Evolutionary conservation across 2,888 invertebrate genomes (phyloP).

Genomic region (Spodoptera littoralis): DNA sequence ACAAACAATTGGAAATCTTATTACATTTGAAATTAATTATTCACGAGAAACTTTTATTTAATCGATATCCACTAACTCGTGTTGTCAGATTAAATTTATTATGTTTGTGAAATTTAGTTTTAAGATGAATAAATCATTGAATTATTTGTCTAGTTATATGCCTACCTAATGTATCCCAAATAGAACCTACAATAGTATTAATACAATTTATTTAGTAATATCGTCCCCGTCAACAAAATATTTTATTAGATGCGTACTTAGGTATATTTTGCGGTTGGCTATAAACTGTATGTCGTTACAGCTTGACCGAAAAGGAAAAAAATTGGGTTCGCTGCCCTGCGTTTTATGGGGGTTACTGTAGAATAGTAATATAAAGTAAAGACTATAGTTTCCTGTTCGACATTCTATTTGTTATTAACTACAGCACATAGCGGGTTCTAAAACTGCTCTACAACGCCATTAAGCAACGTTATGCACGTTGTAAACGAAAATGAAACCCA

Average conservation of each 20-base stretch:
- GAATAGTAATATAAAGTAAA: constrained; percentile 38
- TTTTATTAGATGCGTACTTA: constrained; percentile 52
- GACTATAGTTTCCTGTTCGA: constrained; percentile 35
- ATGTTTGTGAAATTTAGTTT: constrained; percentile 4
- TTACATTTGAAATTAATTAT: background rate
- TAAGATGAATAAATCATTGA: constrained; percentile 2
- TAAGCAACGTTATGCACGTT: constrained; percentile 24
- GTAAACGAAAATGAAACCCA: constrained; percentile 41
- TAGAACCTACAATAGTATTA: constrained; percentile 10
- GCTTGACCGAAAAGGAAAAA: constrained; percentile 51
- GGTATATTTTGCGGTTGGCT: constrained; percentile 45
- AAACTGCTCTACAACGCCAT: constrained; percentile 35
- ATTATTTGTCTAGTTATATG: constrained; percentile 8
- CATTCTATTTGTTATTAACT: constrained; percentile 36
- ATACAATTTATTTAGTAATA: constrained; percentile 30
- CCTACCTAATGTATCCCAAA: constrained; percentile 1
- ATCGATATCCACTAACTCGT: no score
- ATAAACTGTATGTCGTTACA: constrained; percentile 53
- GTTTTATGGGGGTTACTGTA: constrained; percentile 48
- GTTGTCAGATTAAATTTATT: background rate
- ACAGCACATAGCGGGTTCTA: constrained; percentile 35
- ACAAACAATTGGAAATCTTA: constrained; percentile 43
- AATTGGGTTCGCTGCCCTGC: constrained; percentile 44
- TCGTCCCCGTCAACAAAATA: constrained; percentile 34
- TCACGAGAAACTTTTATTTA: no score